Conservation (phyloP, 1,140 invertebrate genomes). For the Caenorhabditis inopinata region DNA sequence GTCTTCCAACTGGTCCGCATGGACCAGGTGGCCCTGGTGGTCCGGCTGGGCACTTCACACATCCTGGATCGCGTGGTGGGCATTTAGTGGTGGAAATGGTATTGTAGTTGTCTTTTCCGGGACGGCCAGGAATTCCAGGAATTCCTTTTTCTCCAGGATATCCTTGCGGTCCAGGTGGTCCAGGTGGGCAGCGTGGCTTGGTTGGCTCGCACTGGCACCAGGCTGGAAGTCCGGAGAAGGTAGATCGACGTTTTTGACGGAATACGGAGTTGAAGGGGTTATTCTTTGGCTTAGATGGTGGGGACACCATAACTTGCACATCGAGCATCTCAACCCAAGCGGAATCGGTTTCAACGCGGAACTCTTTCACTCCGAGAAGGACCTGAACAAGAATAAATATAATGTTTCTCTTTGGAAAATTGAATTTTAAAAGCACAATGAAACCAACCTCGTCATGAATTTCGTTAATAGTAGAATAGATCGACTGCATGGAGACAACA, state of each 20-base stretch:
- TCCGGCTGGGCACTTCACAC: constrained; percentile 42
- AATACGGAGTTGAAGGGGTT: constrained; percentile 19
- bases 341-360: neutral
- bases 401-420: neutral
- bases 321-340: constrained; percentile 27
- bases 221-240: constrained; percentile 11
- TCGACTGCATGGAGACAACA: constrained; percentile 40
- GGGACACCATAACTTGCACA: constrained; percentile 16
- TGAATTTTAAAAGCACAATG: neutral
- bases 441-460: constrained; percentile 44
- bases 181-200: constrained; percentile 42
- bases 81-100: neutral
- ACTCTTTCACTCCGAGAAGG: neutral
- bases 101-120: constrained; percentile 21
- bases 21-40: constrained; percentile 27
- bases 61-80: constrained; percentile 19
- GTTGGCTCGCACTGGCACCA: constrained; percentile 43
- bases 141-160: constrained; percentile 41
- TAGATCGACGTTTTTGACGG: neutral
- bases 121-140: constrained; percentile 44
- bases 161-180: constrained; percentile 45
- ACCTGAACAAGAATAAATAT: neutral
- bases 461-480: constrained; percentile 43
- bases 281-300: neutral
- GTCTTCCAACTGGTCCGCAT: constrained; percentile 34